A percentile compares a stretch with the other conserved stretches of the same genome.
These are phyloP conservation scores for Andrena haemorrhoa DNA, from an alignment of 2,888 invertebrate species.

Conservation along the genomic window DNA sequence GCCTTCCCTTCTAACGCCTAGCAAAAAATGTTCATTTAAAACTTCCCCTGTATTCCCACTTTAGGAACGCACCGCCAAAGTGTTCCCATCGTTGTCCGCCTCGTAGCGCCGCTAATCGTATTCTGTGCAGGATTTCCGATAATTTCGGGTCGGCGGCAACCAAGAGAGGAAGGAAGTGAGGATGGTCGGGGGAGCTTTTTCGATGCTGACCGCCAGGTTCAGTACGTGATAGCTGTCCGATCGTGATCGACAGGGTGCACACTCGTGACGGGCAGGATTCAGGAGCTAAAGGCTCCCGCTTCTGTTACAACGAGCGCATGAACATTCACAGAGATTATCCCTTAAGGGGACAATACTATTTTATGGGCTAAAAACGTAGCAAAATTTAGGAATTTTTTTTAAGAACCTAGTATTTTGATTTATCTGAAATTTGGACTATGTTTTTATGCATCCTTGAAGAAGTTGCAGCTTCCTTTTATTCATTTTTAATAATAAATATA, in stretches of 20 bases:
- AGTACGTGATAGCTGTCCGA: conserved; percentile 23
- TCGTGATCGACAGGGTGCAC: conserved; percentile 7
- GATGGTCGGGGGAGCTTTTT: conserved; percentile 8
- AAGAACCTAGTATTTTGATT: too few relatives aligned
- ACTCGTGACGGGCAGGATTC: conserved; percentile 27
- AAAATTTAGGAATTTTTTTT: too few relatives aligned
- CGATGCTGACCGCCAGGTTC: not conserved
- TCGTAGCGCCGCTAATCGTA: conserved; percentile 19
- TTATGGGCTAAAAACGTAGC: too few relatives aligned
- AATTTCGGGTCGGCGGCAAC: not conserved
- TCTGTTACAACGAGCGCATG: not conserved
- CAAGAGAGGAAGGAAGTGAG: conserved; percentile 20
- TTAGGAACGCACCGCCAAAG: not conserved
- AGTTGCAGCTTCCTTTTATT: too few relatives aligned
- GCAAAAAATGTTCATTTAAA: not conserved
- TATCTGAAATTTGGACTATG: too few relatives aligned
- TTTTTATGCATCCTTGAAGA: too few relatives aligned
- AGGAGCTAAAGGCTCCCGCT: not conserved
- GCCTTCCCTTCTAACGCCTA: not conserved
- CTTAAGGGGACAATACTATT: too few relatives aligned
- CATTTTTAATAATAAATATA: too few relatives aligned
- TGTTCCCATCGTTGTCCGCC: not conserved
- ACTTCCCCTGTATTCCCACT: not conserved
- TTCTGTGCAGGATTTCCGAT: conserved; percentile 10
- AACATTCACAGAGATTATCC: too few relatives aligned